Base-by-base conservation (phyloP, 2,113 vertebrate genomes). In the Lonchura striata region DNA sequence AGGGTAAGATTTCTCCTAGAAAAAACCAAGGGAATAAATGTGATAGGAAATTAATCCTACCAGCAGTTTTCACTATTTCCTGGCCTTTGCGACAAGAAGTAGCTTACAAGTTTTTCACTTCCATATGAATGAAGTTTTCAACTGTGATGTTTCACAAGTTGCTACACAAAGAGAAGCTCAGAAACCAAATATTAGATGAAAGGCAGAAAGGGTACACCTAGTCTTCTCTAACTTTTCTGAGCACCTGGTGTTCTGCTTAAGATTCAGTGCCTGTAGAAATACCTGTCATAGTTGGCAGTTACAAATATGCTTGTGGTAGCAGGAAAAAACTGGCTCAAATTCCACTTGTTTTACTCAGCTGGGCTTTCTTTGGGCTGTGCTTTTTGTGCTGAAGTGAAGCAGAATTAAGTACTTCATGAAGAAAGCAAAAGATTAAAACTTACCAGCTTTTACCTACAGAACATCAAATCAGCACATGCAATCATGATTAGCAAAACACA, bases 201-300 rank as follows among this genome's bases (percentile, higher is more conserved):
- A 72, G 47, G 39, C 20, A 69, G 33, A 69, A 90, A 83, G 17
- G 2, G 2, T 46, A 88, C 31, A 53, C 42, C 15, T 61, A 31
- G 82, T 39, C 35, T 88, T 95, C 85, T 52, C 23, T 31, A 93
- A 87, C 84, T 86, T 83, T 41, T 65, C 35, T 2, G 3, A 94
- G 71, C 68, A 95, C 87, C 78, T 83, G 71, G 78, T 74, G 50
- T 59, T 95, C 95, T 93, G 75, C 63, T 95, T 95, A 90, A 70
- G 47, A 95, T 80, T 89, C 92, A 82, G 63, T 37, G 70, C 41
- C 63, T 88, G 82, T 41, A 90, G 82, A 95, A 94, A 96, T 91
- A 94, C 77, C 92, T 70, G 66, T 83, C 93, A 95, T 87, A 95
- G 84, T 7, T 86, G 94, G 94, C 90, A 94, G 84, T 77, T 94